Base-by-base conservation (phyloP, 2,888 invertebrate species). In the Leptura quadrifasciata region DNA sequence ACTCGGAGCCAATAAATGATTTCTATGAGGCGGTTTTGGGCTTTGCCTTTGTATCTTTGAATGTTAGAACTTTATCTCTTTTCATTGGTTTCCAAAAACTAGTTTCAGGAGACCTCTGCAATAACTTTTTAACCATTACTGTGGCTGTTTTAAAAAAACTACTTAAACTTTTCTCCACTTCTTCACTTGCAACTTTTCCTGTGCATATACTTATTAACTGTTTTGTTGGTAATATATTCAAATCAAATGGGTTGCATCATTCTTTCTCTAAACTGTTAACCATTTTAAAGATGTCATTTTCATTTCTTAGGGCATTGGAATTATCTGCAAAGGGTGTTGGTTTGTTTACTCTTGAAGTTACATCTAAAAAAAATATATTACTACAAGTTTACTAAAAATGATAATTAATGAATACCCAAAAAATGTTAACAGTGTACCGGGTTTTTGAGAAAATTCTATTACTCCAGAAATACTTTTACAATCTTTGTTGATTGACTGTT, bases 181-280 rank as follows among this genome's bases (percentile, higher is more conserved):
- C 60, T 21, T 60, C 27, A 24, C 21, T 21, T 15, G 15, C 60
- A 15, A 60, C 21, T 60, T 60, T 60, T 60, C 60, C 60, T 12
- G 60, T 60, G 24, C 60, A 60, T 60, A 60, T 60, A 8, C 2
- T 47, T 47, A n/a, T n/a, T 60, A 60, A 60, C 24, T 24, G 60
- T 2, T 15, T 60, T 15, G 60, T 60, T 15, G 60, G 60, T 8
- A 60, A 21, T 4, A 5, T 24, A 12, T 60, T 5, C 21, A 60
- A 60, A 24, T 60, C 27, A 60, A 60, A 60, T 24, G 60, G 60
- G 21, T 60, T 60, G 21, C 60, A 60, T 24, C 60, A 60, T 20
- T 60, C 60, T 17, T 60, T 24, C 21, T 60, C 60, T 21, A 60
- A 24, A 24, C 60, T 60, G 10, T 4, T 60, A 6, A 60, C 21